Evolutionary conservation across 2,797 vertebrate species (phyloP), one percentile per base, ranked within the genome.

Genomic region (Poecile montanus): DNA sequence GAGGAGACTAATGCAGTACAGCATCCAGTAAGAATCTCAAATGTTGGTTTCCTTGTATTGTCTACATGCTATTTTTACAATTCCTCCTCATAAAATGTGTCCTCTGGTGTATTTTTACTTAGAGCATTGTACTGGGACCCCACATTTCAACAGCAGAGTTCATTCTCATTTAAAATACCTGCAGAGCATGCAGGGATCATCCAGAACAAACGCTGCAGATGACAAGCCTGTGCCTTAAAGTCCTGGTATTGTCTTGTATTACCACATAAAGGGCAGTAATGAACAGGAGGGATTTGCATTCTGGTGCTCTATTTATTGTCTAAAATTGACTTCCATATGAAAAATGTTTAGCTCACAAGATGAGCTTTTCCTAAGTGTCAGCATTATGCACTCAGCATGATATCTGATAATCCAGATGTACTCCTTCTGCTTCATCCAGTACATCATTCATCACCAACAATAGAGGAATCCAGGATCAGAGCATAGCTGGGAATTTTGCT

Each of bases 361-460:
- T 62, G 71, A 74, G 57, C 85, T 87, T 92, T 95, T 91, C 53
- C 68, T 58, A 50, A 82, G 81, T 67, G 81, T 96, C 96, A 96
- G 95, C 93, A 85, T 73, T 89, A 57, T 30, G 51, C 61, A 32
- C 57, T 74, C 91, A 95, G 86, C 88, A 48, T 44, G 84, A 21
- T 71, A 82, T 47, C 81, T 82, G 61, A 79, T 68, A 93, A 91
- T 95, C 77, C 94, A 95, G 93, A 89, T 94, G 92, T 57, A 87
- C 67, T 87, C 86, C 92, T 94, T 54, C 90, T 91, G 75, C 79
- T 95, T 74, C 92, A 91, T 40, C 63, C 74, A 89, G 57, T 16
- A 63, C 63, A 79, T 92, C 92, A 92, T 95, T 93, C 93, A 95
- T 96, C 92, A 89, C 56, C 74, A 94, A 42, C 74, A 85, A 85